These are phyloP conservation scores for Zophobas morio DNA, from an alignment of 1,140 invertebrate genomes.

Conservation along the genomic window DNA sequence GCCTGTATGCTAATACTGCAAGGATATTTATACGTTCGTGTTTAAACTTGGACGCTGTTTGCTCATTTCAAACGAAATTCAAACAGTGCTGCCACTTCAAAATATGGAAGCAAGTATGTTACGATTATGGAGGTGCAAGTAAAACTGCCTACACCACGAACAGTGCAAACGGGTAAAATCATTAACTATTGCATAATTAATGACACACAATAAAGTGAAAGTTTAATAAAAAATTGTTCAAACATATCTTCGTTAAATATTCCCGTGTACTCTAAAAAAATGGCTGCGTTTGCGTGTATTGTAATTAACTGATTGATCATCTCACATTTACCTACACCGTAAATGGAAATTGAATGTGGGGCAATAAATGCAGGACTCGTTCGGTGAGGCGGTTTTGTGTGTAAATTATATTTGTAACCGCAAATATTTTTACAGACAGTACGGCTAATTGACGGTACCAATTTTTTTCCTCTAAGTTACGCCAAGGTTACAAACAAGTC, in stretches of 20 bases:
- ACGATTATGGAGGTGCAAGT: not conserved
- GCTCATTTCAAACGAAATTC: not conserved
- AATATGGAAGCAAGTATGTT: not conserved
- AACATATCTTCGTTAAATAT: no score
- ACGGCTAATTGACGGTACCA: conserved; percentile 26
- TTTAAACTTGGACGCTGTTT: not conserved
- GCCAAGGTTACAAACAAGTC: conserved; percentile 9
- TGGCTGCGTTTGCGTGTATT: not conserved
- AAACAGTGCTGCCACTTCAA: not conserved
- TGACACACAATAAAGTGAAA: no score
- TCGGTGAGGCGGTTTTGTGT: conserved; percentile 25
- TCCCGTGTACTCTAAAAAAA: no score
- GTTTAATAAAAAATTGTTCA: no score
- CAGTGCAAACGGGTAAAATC: no score
- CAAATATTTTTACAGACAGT: conserved; percentile 24
- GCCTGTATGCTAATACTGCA: conserved; percentile 23
- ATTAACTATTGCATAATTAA: no score
- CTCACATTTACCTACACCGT: conserved; percentile 10
- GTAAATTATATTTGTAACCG: conserved; percentile 27
- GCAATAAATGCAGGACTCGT: conserved; percentile 20
- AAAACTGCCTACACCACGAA: no score
- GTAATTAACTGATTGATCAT: conserved; percentile 8
- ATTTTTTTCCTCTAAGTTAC: not conserved
- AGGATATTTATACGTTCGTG: conserved; percentile 11
- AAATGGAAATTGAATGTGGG: conserved; percentile 19